Percentiles rank a stretch among this genome's conserved stretches.
Conservation (phyloP, 1,140 invertebrate genomes). For the Caenorhabditis latens region DNA sequence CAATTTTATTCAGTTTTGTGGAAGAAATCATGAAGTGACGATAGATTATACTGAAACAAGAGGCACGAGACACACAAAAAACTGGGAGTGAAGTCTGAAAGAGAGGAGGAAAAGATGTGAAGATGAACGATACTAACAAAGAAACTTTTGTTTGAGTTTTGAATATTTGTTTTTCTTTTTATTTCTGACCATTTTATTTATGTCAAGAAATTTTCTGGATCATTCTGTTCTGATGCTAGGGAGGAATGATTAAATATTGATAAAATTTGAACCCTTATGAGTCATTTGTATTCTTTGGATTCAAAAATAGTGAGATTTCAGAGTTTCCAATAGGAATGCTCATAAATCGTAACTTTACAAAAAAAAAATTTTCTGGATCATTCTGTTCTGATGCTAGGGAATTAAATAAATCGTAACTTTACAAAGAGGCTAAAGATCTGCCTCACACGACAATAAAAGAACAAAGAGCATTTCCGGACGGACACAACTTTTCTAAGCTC, state of each 20-base stretch:
- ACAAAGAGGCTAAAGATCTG: too few relatives aligned
- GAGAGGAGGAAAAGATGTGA: not conserved
- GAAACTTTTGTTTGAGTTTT: not conserved
- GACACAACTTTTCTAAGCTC: conserved; percentile 4
- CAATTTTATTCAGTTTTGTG: not conserved
- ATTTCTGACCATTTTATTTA: too few relatives aligned
- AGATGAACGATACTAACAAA: not conserved
- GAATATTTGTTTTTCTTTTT: too few relatives aligned
- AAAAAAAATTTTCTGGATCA: too few relatives aligned
- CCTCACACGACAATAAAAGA: not conserved
- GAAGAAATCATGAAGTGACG: not conserved
- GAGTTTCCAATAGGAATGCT: not conserved
- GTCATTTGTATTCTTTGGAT: too few relatives aligned
- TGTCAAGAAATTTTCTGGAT: too few relatives aligned
- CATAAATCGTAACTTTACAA: too few relatives aligned
- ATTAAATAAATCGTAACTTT: too few relatives aligned
- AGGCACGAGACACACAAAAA: not conserved
- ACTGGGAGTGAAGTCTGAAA: not conserved
- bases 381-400: too few relatives aligned
- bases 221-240: too few relatives aligned
- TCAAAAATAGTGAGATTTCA: not conserved
- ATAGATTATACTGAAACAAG: not conserved
- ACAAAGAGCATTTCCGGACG: not conserved
- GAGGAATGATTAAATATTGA: too few relatives aligned
- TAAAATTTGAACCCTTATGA: too few relatives aligned